Percentiles rank a stretch among this genome's conserved stretches.
These are phyloP conservation scores for Astatoreochromis straeleni DNA, from an alignment of 2,113 vertebrate genomes.

Conservation along the genomic window DNA sequence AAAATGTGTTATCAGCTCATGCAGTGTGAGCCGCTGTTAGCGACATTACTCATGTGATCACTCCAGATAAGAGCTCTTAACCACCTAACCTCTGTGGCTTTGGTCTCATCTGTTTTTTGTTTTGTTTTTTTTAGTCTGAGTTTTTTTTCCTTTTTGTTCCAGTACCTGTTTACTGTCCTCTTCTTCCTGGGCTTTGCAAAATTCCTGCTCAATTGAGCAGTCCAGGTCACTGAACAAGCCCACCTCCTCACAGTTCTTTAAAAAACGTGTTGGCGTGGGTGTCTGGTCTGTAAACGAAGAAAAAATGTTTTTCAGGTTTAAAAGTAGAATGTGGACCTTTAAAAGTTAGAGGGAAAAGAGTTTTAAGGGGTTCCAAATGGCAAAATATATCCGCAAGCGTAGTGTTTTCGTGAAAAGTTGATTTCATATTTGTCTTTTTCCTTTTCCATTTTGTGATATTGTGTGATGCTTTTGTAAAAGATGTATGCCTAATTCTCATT, in stretches of 20 bases:
- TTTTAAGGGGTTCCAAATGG: neutral
- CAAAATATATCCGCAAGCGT: neutral
- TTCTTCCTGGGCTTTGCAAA: constrained; percentile 94
- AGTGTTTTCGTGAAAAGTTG: neutral
- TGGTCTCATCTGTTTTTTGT: neutral
- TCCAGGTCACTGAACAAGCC: constrained; percentile 96
- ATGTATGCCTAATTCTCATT: neutral
- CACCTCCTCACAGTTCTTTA: constrained; percentile 99
- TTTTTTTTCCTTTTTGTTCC: neutral
- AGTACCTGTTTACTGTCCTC: constrained; percentile 95
- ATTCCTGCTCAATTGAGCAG: constrained; percentile 95
- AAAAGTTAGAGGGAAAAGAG: neutral
- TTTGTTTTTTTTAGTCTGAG: neutral
- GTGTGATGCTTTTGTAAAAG: neutral
- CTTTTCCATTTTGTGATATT: neutral
- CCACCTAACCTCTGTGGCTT: constrained; percentile 7
- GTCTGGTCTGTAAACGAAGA: constrained; percentile 87
- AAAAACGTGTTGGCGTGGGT: constrained; percentile 93
- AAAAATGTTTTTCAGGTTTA: neutral
- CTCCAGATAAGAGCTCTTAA: constrained; percentile 4
- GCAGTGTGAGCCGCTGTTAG: neutral
- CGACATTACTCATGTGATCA: neutral
- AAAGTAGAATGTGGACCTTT: neutral
- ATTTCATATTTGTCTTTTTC: neutral
- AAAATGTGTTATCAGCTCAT: neutral